Evolutionary conservation across 2,113 vertebrate species (phyloP), one percentile per base, ranked within the genome.

Genomic region (Heloderma charlesbogerti): DNA sequence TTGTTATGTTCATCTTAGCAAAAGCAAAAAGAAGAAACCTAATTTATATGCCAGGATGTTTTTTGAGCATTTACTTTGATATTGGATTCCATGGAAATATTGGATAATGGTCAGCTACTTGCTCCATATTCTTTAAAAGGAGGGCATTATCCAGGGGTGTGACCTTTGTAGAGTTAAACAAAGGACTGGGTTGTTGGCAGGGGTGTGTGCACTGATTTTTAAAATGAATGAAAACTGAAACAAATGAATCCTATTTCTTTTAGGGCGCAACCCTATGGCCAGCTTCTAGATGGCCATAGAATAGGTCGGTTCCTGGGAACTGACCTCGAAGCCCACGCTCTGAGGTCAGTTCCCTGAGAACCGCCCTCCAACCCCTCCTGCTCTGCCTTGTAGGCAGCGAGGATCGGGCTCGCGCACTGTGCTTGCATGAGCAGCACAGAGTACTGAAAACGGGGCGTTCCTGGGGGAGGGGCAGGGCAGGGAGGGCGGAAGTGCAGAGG

Each of bases 1-100:
- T 93, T 95, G 96, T 95, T 93, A 91, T 95, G 66, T 92, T 94
- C 74, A 92, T 74, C 80, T 92, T 37, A 91, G 78, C 69, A 51
- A 92, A 79, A 25, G 54, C 92, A 90, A 81, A 95, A 91, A 75
- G 7, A 90, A 94, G 79, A 90, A 92, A 90, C 29, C 88, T 92
- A 87, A 93, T 94, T 95, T 95, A 91, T 90, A 95, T 93, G 3
- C 63, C 83, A 92, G 31, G 75, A 16, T 93, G 74, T 87, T 84
- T 92, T 96, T 63, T 91, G 90, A 86, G 22, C 7, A 84, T 2
- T 89, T 88, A 3, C 3, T 93, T 95, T 85, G 93, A 43, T 93
- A 92, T 91, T 83, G 18, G 4, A 87, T 90, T 78, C 84, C 72
- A 78, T 18, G n/a, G 57, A 85, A 66, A 48, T 51, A 43, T 51